These are phyloP conservation scores for Charadrius vociferus DNA, from an alignment of 2,113 vertebrate genomes.

Conservation along the genomic window DNA sequence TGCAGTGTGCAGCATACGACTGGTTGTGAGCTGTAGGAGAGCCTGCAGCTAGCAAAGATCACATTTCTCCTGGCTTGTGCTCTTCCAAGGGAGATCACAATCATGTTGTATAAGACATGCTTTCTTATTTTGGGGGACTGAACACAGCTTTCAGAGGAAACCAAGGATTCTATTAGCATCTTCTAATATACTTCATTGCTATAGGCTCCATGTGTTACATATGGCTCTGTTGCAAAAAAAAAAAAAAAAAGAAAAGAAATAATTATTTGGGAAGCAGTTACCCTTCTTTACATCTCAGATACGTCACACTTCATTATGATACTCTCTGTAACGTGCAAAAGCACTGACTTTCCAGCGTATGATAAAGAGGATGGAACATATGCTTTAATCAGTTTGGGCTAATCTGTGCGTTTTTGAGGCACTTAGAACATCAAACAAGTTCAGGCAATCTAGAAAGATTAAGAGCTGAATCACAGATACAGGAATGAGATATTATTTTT, in stretches of 20 bases:
- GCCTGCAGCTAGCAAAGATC: slow-evolving; percentile 9
- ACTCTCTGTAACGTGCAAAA: slow-evolving; percentile 20
- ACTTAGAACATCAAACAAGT: slow-evolving; percentile 19
- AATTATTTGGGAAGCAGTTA: slow-evolving; percentile 26
- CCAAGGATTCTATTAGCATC: not conserved
- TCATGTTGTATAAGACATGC: slow-evolving; percentile 1
- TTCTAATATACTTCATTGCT: not conserved
- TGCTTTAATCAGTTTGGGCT: slow-evolving; percentile 26
- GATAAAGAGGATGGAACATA: slow-evolving; percentile 17
- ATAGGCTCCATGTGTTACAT: not conserved
- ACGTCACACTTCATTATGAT: not conserved
- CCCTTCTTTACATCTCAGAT: not conserved
- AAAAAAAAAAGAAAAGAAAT: not conserved
- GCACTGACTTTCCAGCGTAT: not conserved
- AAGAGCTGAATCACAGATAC: slow-evolving; percentile 33
- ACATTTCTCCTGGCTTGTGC: slow-evolving; percentile 20
- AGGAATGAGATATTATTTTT: not conserved
- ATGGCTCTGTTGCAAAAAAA: not conserved
- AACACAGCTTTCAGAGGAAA: not conserved
- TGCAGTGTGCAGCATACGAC: rapidly evolving
- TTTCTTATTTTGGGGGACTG: not conserved
- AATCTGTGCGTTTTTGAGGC: slow-evolving; percentile 42
- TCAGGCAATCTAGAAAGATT: slow-evolving; percentile 7
- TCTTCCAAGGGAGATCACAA: slow-evolving; percentile 4
- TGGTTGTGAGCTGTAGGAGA: not conserved